These are phyloP conservation scores for Tenthredo scrophulariae DNA, from an alignment of 2,888 invertebrate species.

Conservation along the genomic window DNA sequence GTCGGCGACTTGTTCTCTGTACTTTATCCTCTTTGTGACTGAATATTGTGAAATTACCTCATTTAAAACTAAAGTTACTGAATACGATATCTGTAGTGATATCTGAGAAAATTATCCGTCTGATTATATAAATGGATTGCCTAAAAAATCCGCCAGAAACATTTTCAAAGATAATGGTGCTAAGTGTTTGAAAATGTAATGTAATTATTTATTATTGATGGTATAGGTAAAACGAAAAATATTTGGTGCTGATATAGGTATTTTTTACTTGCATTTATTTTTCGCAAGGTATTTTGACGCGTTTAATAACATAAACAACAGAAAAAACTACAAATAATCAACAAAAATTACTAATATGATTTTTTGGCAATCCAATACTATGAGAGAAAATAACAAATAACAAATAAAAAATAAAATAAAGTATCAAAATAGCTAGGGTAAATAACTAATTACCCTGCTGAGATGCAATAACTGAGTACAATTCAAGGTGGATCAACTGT, in stretches of 20 bases:
- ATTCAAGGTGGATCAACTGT: conserved; percentile 70
- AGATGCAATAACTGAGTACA: conserved; percentile 74
- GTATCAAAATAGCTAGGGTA: conserved; percentile 58
- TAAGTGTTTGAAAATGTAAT: conserved; percentile 62
- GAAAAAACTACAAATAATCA: conserved; percentile 47
- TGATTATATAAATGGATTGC: conserved; percentile 71
- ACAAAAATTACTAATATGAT: conserved; percentile 54
- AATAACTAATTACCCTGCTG: conserved; percentile 60
- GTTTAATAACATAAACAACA: conserved; percentile 59
- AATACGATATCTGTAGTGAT: conserved; percentile 66
- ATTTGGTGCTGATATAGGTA: conserved; percentile 70
- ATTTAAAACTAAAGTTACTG: conserved; percentile 74
- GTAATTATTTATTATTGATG: conserved; percentile 64
- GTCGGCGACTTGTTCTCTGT: conserved; percentile 28
- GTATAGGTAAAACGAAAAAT: conserved; percentile 62
- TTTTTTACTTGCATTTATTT: conserved; percentile 64
- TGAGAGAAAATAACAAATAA: conserved; percentile 46
- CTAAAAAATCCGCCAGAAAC: conserved; percentile 62
- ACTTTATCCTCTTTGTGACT: conserved; percentile 69
- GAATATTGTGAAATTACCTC: conserved; percentile 73
- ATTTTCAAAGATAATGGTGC: conserved; percentile 62
- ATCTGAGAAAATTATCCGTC: conserved; percentile 72
- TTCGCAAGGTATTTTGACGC: conserved; percentile 57
- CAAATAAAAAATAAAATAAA: conserved; percentile 47
- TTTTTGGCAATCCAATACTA: conserved; percentile 72